These are phyloP conservation scores for Rhea pennata DNA, from an alignment of 2,113 vertebrate genomes.

Conservation along the genomic window DNA sequence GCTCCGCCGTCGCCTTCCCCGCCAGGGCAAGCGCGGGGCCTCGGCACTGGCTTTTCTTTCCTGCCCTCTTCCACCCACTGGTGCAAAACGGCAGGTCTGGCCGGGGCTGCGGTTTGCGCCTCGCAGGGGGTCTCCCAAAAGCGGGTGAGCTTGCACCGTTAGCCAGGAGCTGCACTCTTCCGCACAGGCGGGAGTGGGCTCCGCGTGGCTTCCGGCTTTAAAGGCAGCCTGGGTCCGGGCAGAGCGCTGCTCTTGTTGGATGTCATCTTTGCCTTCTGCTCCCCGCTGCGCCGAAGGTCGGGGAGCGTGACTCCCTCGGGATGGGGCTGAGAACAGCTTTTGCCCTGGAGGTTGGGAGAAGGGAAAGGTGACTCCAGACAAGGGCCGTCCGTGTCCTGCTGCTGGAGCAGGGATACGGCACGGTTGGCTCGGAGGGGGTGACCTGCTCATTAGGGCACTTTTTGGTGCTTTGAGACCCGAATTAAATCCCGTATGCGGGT, in stretches of 20 bases:
- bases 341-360: background rate
- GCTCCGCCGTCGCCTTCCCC: background rate
- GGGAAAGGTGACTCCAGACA: too few relatives aligned
- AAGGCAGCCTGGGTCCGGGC: fast-evolving
- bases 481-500: fast-evolving
- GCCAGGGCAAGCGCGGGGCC: too few relatives aligned
- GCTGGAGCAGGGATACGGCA: fast-evolving
- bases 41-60: background rate
- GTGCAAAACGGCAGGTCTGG: background rate
- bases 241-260: background rate
- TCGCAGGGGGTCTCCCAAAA: too few relatives aligned
- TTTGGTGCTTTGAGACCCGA: background rate
- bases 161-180: background rate
- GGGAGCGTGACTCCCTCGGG: background rate
- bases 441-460: fast-evolving
- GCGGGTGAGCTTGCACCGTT: too few relatives aligned
- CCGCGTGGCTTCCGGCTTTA: background rate
- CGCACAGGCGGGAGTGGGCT: background rate
- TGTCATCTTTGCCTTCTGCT: fast-evolving
- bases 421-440: too few relatives aligned
- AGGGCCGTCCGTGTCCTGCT: background rate
- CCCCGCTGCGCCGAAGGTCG: too few relatives aligned
- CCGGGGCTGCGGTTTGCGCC: background rate
- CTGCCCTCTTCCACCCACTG: background rate
- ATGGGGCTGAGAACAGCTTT: background rate